These are phyloP conservation scores for Oryctes rhinoceros DNA, from an alignment of 1,140 invertebrate species.

Conservation along the genomic window DNA sequence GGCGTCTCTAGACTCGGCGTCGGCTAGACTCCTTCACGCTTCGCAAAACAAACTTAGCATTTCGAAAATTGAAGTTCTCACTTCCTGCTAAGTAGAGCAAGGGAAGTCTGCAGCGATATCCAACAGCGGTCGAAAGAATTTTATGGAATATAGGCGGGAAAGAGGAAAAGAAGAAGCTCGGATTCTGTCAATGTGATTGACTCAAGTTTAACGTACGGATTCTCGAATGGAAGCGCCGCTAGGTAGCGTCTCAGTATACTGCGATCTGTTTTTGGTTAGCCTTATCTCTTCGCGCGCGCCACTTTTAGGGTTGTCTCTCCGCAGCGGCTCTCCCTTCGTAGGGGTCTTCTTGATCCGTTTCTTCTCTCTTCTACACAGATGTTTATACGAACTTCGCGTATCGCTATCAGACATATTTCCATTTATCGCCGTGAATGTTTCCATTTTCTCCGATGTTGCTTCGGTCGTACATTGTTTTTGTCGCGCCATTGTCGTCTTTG, in stretches of 20 bases:
- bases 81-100: background rate
- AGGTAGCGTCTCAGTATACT: background rate
- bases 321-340: background rate
- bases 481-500: background rate
- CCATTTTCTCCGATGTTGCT: background rate
- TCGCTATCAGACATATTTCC: constrained; percentile 16
- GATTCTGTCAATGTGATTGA: constrained; percentile 12
- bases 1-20: background rate
- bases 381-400: constrained; percentile 2
- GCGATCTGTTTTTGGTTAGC: constrained; percentile 4
- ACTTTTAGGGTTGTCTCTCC: background rate
- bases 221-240: background rate
- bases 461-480: constrained; percentile 3
- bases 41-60: background rate
- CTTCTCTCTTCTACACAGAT: background rate
- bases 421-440: constrained; percentile 14
- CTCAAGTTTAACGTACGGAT: constrained; percentile 13
- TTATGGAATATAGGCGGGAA: background rate
- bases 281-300: background rate
- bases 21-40: background rate
- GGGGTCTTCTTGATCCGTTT: background rate
- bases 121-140: background rate
- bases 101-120: background rate
- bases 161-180: background rate
- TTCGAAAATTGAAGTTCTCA: background rate